Evolutionary conservation across 2,113 vertebrate genomes (phyloP), one percentile per base, ranked within the genome.

Genomic region (Philantomba maxwellii): DNA sequence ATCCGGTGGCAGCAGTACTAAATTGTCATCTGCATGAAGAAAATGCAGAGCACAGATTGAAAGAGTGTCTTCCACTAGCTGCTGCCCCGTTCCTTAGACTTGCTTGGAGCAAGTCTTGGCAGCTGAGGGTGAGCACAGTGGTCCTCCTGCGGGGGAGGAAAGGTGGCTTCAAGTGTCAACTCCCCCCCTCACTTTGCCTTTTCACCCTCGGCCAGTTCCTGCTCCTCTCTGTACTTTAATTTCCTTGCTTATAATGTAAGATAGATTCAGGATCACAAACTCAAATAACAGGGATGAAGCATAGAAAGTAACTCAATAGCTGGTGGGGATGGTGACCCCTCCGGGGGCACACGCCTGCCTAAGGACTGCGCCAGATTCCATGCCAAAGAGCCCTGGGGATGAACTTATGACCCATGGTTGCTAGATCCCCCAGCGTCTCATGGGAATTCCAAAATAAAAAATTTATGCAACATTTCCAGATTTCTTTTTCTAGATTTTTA

Each of bases 271-370:
- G 43, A 36, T 91, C 47, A 80, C 45, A 80, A 43, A 77, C 36
- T 60, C 33, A 28, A 45, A 53, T 9, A 81, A 45, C 19, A 33
- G 77, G 62, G 45, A 86, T 1, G 6, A 95, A 70, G 70, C 75
- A 60, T 2, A 51, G 77, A 78, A 17, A 15, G 12, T 9, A 47
- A 28, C 8, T 33, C 28, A 19, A 66, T 5, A 93, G 33, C 43
- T 57, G 81, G 12, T 28, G 62, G 28, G 43, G 45, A 70, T 4
- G 53, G 21, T 2, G 15, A 1, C 25, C 11, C 6, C 4, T 11
- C 10, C 3, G 17, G 64, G 21, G 16, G n/a, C 2, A 58, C 16
- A 33, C 0, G 1, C 10, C 7, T 25, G 2, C n/a, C 26, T 12
- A 2, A 66, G 60, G 33, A 51, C 30, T 11, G 12, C 51, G 49